Percentiles rank a stretch among this genome's conserved stretches.
phyloP scores from a whole-genome alignment of 2,113 vertebrate species.

The Eclectus roratus region DNA sequence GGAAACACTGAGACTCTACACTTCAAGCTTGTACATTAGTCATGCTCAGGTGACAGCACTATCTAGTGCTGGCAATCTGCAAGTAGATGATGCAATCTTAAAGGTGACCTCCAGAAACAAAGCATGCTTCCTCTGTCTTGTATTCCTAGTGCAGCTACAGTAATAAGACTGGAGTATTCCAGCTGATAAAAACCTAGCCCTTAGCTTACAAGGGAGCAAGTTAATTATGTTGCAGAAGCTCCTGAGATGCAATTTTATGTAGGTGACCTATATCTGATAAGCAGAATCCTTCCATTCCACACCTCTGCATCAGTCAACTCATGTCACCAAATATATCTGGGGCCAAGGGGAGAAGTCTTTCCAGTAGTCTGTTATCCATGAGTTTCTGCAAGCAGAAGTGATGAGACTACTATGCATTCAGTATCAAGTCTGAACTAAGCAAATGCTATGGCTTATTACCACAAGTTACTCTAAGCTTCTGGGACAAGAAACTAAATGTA shows the following conservation, averaged over 20 bases:
- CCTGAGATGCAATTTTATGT: slow-evolving; percentile 21
- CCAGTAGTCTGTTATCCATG: background rate
- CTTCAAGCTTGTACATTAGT: slow-evolving; percentile 20
- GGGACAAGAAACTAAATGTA: background rate
- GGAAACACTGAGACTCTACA: slow-evolving; percentile 3
- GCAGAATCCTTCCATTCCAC: background rate
- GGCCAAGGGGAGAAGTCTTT: background rate
- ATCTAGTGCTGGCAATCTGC: slow-evolving; percentile 54
- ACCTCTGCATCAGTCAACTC: background rate
- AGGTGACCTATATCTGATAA: slow-evolving; percentile 41
- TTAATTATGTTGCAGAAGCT: slow-evolving; percentile 39
- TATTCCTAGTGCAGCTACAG: background rate
- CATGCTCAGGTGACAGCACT: slow-evolving; percentile 36
- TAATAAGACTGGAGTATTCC: background rate
- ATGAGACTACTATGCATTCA: background rate
- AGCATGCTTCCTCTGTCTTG: background rate
- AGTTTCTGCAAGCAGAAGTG: background rate
- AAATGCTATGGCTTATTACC: background rate
- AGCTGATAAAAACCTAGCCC: background rate
- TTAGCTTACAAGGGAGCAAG: slow-evolving; percentile 5
- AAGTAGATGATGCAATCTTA: slow-evolving; percentile 61
- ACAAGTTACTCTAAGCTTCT: background rate
- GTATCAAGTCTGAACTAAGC: background rate
- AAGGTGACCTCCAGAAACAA: slow-evolving; percentile 64
- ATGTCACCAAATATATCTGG: background rate